Conservation (phyloP, 2,113 vertebrate species). For the Suncus etruscus region DNA sequence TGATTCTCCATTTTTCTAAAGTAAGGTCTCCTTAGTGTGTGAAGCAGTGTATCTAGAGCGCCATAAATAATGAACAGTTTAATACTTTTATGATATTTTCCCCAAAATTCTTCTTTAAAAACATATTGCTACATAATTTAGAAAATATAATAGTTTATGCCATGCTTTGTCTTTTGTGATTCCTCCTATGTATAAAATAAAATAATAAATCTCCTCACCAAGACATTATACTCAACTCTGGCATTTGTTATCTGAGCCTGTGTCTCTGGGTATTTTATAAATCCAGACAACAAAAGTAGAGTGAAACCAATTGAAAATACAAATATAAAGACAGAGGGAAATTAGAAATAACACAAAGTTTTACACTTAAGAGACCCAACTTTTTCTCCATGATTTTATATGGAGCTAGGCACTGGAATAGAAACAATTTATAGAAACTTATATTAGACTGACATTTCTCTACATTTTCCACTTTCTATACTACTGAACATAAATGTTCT, state of each 20-base stretch:
- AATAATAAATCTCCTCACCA: background rate
- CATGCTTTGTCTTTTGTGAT: background rate
- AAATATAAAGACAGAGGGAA: background rate
- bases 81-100: background rate
- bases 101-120: background rate
- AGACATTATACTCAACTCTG: background rate
- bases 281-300: background rate
- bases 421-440: background rate
- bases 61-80: constrained; percentile 49
- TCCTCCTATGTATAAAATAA: background rate
- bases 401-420: background rate
- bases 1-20: constrained; percentile 82
- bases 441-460: background rate
- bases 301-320: background rate
- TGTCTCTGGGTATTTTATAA: constrained; percentile 9
- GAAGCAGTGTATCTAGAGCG: constrained; percentile 65
- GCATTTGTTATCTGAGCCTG: background rate
- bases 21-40: constrained; percentile 84
- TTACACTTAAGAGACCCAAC: background rate
- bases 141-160: background rate
- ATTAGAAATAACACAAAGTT: background rate
- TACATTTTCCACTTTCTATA: background rate
- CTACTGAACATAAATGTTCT: background rate
- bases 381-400: constrained; percentile 24
- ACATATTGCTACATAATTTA: background rate